A percentile compares a stretch with the other conserved stretches of the same genome.
Conservation (phyloP, 2,797 vertebrate genomes). For the Pseudomugil gertrudae region DNA sequence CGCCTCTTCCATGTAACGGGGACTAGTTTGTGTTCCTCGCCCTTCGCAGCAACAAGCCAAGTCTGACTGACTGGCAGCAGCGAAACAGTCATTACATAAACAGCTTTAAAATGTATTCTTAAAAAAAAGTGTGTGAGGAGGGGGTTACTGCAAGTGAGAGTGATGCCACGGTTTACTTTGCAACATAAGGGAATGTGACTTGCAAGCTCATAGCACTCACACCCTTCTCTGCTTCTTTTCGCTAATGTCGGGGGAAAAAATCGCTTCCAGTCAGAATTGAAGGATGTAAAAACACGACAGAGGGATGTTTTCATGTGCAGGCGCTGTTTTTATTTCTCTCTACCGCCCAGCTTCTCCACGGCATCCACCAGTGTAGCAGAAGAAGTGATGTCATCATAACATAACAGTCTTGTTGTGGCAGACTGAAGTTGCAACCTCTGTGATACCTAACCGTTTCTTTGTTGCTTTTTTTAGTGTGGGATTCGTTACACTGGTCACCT, state of each 20-base stretch:
- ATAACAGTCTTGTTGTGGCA: conserved; percentile 61
- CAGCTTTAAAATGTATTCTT: conserved; percentile 36
- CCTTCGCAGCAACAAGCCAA: conserved; percentile 38
- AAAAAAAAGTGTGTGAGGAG: too few relatives aligned
- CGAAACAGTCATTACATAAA: conserved; percentile 74
- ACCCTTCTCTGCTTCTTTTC: conserved; percentile 5
- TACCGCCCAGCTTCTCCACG: conserved; percentile 43
- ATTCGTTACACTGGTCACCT: conserved; percentile 69
- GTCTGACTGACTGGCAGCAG: conserved; percentile 44
- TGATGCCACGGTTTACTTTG: conserved; percentile 64
- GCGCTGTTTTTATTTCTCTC: conserved; percentile 14
- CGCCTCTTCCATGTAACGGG: background rate
- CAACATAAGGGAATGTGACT: conserved; percentile 49
- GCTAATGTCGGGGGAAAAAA: conserved; percentile 7
- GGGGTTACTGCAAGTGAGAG: conserved; percentile 51
- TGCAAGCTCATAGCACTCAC: conserved; percentile 13
- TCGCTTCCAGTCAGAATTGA: background rate
- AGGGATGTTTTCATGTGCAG: conserved; percentile 10
- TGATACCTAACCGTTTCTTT: conserved; percentile 56
- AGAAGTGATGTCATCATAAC: conserved; percentile 79
- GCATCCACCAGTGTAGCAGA: conserved; percentile 59
- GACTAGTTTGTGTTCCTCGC: conserved; percentile 45
- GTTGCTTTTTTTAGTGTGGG: conserved; percentile 68
- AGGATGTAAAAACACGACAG: background rate
- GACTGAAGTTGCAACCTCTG: conserved; percentile 50